Conservation (phyloP, 2,797 vertebrate genomes). For the Smutsia gigantea region DNA sequence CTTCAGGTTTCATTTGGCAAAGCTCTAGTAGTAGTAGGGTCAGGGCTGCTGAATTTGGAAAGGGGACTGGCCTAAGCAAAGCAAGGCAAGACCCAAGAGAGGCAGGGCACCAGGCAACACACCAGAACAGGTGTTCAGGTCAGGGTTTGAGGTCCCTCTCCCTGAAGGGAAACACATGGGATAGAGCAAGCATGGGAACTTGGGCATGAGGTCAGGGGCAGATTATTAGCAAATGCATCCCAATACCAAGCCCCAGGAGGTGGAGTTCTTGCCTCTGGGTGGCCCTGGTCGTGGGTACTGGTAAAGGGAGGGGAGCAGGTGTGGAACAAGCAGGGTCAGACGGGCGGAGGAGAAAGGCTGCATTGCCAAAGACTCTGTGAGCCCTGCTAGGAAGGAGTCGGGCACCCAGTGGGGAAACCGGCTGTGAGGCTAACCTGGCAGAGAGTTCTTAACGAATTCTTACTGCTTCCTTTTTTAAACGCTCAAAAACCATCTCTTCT, state of each 20-base stretch:
- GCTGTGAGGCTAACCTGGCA: not conserved
- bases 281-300: not conserved
- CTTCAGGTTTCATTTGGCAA: not conserved
- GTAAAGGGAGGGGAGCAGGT: not conserved
- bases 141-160: not conserved
- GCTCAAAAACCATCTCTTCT: not conserved
- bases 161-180: not conserved
- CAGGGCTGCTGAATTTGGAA: not conserved
- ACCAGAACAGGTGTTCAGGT: not conserved
- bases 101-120: not conserved
- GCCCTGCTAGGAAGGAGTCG: not conserved
- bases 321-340: not conserved
- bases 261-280: not conserved
- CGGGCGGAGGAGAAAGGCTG: not conserved
- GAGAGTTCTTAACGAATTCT: not conserved
- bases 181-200: not conserved
- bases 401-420: not conserved
- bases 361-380: accelerated
- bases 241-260: not conserved
- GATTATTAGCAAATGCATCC: not conserved
- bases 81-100: not conserved
- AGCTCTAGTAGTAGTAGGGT: not conserved
- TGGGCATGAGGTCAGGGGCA: not conserved
- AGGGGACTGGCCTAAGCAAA: not conserved
- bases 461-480: not conserved